A percentile compares a stretch with the other conserved stretches of the same genome.
phyloP scores from a whole-genome alignment of 2,797 vertebrate genomes.

The Dendrocincla fuliginosa region DNA sequence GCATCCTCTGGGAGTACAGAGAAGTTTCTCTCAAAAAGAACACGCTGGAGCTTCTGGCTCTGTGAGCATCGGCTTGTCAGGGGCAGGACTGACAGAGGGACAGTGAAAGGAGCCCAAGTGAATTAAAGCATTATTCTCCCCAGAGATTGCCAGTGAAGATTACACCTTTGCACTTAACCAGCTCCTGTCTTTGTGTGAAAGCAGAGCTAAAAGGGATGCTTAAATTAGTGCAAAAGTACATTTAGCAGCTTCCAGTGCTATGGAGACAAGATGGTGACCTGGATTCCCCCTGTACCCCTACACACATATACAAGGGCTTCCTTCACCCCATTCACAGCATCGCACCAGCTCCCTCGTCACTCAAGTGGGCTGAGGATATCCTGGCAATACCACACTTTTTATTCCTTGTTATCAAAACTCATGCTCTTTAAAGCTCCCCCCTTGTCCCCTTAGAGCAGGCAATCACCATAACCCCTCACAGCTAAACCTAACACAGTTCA shows the following conservation, averaged over 20 bases:
- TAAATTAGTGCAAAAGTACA: neutral
- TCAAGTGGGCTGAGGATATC: neutral
- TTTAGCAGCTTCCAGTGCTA: accelerated
- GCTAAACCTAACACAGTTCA: neutral
- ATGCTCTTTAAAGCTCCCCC: neutral
- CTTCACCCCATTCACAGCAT: neutral
- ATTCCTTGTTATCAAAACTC: neutral
- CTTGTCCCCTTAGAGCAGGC: neutral
- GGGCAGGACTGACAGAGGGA: neutral
- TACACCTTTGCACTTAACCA: neutral
- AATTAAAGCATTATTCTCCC: neutral
- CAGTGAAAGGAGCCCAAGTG: neutral
- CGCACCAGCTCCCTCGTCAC: neutral
- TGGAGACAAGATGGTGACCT: accelerated
- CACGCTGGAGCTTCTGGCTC: accelerated
- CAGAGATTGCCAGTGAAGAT: neutral
- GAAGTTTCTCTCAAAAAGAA: neutral
- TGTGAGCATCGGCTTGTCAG: accelerated
- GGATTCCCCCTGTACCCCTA: accelerated
- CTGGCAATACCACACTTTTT: accelerated
- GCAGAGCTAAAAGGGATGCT: neutral
- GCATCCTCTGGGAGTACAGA: neutral
- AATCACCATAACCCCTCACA: neutral
- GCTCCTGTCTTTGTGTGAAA: neutral
- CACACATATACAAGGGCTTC: neutral